phyloP scores from a whole-genome alignment of 2,888 invertebrate genomes.

The Druceiella hillmani region DNA sequence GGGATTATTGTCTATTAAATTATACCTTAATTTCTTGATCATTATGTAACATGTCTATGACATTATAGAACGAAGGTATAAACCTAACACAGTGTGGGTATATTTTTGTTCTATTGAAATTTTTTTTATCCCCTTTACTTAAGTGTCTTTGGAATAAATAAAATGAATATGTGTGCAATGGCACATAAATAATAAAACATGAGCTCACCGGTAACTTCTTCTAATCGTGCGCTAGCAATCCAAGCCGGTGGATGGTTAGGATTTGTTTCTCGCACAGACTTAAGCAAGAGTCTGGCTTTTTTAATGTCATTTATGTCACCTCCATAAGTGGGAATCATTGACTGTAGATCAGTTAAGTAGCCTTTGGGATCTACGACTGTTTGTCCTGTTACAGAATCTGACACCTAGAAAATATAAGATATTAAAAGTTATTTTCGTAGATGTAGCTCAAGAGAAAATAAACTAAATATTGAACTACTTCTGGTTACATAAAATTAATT shows the following conservation, averaged over 20 bases:
- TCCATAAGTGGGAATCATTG: slow-evolving; percentile 98
- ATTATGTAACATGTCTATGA: too few species aligned
- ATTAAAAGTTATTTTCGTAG: slow-evolving; percentile 10
- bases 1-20: too few species aligned
- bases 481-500: too few species aligned
- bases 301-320: slow-evolving; percentile 98
- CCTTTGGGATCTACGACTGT: slow-evolving; percentile 99
- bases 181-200: slow-evolving; percentile 1
- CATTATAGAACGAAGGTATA: too few species aligned
- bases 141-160: too few species aligned
- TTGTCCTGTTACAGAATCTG: slow-evolving; percentile 98
- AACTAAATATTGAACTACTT: neutral
- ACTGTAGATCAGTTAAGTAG: slow-evolving; percentile 97
- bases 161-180: slow-evolving; percentile 10
- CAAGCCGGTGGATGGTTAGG: slow-evolving; percentile 99
- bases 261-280: slow-evolving; percentile 96
- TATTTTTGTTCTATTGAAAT: too few species aligned
- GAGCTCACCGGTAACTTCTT: slow-evolving; percentile 91
- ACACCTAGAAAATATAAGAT: too few species aligned
- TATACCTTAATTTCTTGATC: too few species aligned
- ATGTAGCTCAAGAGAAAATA: neutral
- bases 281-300: slow-evolving; percentile 89
- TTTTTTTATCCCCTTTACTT: too few species aligned
- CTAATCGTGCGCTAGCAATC: slow-evolving; percentile 97
- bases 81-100: too few species aligned